A percentile compares a stretch with the other conserved stretches of the same genome.
Evolutionary conservation across 2,113 vertebrate genomes (phyloP).

Genomic region (Pedionomus torquatus): DNA sequence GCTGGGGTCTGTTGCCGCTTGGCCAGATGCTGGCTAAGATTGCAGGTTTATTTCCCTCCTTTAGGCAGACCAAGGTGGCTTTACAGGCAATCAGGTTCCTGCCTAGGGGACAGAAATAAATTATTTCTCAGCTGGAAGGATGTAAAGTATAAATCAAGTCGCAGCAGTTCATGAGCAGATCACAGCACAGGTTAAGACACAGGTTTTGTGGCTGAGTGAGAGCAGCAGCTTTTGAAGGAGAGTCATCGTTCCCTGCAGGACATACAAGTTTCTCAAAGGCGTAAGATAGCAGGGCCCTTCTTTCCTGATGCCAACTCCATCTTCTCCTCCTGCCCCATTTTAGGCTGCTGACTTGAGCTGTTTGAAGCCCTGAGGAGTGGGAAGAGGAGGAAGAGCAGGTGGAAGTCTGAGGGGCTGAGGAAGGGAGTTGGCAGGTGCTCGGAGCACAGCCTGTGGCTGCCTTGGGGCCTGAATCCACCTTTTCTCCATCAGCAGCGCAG

Average conservation of each 20-base stretch:
- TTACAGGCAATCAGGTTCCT: background rate
- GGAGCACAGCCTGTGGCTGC: background rate
- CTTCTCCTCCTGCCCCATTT: background rate
- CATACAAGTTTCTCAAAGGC: background rate
- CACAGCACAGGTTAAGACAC: background rate
- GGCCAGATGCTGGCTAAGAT: background rate
- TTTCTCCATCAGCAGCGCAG: background rate
- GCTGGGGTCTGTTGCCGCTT: background rate
- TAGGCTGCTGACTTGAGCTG: background rate
- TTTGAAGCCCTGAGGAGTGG: background rate
- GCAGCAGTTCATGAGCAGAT: background rate
- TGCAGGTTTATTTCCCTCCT: background rate
- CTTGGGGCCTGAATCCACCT: rapidly evolving
- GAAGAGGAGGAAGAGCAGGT: background rate
- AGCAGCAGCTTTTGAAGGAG: background rate
- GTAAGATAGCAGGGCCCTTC: background rate
- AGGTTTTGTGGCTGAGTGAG: background rate
- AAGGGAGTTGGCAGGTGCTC: rapidly evolving
- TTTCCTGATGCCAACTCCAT: background rate
- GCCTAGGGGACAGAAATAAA: background rate
- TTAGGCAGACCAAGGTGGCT: background rate
- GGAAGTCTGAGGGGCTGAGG: background rate
- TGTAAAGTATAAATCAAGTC: background rate
- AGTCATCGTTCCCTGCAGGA: background rate
- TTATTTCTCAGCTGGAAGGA: background rate